Evolutionary conservation across 2,888 invertebrate genomes (phyloP).

Genomic region (Drosophila rubida): DNA sequence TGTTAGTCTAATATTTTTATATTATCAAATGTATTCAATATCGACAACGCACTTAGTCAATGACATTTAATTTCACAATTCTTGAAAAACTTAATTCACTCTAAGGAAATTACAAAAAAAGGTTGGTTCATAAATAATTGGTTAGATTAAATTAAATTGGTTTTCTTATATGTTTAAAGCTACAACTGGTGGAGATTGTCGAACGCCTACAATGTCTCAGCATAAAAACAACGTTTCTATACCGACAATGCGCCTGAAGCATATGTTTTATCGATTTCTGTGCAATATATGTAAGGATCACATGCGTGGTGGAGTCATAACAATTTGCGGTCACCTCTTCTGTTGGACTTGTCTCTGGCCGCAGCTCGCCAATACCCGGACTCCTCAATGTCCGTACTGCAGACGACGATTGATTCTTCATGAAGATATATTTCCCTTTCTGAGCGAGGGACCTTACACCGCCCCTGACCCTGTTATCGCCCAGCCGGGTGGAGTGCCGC

Average conservation of each 20-base stretch:
- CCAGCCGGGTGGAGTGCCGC: slow-evolving; percentile 48
- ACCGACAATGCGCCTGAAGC: not conserved
- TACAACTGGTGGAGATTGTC: not conserved
- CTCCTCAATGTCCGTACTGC: slow-evolving; percentile 47
- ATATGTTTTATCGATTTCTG: not conserved
- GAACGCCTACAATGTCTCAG: not conserved
- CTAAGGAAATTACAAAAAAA: not conserved
- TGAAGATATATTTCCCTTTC: slow-evolving; percentile 60
- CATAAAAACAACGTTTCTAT: not conserved
- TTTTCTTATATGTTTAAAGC: too few relatives aligned
- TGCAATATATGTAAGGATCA: slow-evolving; percentile 43
- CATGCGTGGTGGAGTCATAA: slow-evolving; percentile 49
- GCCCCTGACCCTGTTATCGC: slow-evolving; percentile 2
- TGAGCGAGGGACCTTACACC: slow-evolving; percentile 43
- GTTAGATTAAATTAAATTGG: too few relatives aligned
- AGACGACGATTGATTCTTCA: slow-evolving; percentile 37
- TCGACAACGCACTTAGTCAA: not conserved
- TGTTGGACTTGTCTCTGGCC: slow-evolving; percentile 67
- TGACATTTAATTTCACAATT: not conserved
- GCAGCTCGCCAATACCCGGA: not conserved
- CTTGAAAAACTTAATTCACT: not conserved
- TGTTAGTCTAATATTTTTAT: not conserved
- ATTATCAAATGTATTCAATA: not conserved
- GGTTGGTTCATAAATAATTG: not conserved
- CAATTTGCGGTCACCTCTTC: slow-evolving; percentile 63